A percentile compares a stretch with the other conserved stretches of the same genome.
Evolutionary conservation across 2,113 vertebrate species (phyloP).

Genomic region (Pseudorasbora parva): DNA sequence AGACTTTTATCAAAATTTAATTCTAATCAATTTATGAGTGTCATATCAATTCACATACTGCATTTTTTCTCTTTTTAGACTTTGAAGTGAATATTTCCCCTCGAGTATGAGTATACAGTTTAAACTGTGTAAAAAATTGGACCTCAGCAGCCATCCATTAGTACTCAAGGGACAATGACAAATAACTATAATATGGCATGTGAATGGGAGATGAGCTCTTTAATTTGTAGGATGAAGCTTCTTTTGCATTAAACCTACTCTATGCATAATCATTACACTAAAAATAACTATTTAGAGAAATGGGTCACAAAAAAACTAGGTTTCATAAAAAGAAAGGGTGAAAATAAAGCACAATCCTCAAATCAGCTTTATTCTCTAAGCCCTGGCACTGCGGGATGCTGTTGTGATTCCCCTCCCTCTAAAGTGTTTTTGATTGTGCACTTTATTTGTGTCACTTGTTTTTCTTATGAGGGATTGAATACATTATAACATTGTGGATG

Average conservation of each 20-base stretch:
- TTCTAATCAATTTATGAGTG: no score
- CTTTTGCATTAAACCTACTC: neutral
- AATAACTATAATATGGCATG: neutral
- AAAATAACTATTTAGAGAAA: neutral
- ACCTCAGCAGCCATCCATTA: neutral
- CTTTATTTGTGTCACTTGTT: neutral
- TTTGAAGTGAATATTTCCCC: no score
- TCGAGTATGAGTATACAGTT: no score
- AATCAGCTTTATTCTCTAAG: constrained; percentile 22
- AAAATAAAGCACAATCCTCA: constrained; percentile 19
- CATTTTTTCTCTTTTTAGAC: no score
- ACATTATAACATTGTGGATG: neutral
- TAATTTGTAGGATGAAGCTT: neutral
- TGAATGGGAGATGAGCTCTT: neutral
- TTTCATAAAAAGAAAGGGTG: neutral
- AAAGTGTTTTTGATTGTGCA: neutral
- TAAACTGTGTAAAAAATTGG: no score
- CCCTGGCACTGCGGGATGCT: neutral
- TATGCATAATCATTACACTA: neutral
- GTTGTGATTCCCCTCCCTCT: neutral
- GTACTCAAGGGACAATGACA: neutral
- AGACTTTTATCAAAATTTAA: no score
- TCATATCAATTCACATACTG: no score
- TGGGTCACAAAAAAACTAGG: neutral
- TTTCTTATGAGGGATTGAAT: neutral